A percentile compares a stretch with the other conserved stretches of the same genome.
phyloP scores from a whole-genome alignment of 2,888 invertebrate species.

The Thyatira batis region DNA sequence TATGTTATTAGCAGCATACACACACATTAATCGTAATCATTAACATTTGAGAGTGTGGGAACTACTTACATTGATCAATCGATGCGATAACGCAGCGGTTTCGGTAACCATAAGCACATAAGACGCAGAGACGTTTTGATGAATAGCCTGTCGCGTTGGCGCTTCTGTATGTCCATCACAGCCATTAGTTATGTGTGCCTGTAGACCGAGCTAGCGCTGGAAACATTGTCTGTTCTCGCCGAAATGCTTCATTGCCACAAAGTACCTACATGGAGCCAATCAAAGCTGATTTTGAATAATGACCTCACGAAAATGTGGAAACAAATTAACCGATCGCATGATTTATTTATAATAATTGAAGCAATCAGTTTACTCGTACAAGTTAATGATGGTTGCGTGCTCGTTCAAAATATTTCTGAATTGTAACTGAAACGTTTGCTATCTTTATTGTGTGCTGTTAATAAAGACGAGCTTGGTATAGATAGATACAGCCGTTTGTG shows the following conservation, averaged over 20 bases:
- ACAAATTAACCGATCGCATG: constrained; percentile 44
- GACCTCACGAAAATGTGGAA: constrained; percentile 27
- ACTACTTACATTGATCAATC: constrained; percentile 48
- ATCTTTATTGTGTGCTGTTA: constrained; percentile 1
- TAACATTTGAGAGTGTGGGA: constrained; percentile 16
- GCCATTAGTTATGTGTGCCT: constrained; percentile 19
- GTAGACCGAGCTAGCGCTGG: constrained; percentile 8
- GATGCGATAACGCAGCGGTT: constrained; percentile 44
- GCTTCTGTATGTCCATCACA: constrained; percentile 65
- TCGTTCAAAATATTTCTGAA: constrained; percentile 21
- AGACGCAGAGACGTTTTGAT: constrained; percentile 59
- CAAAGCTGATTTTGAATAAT: constrained; percentile 40
- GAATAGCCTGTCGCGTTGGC: constrained; percentile 57
- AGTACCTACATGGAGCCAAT: constrained; percentile 19
- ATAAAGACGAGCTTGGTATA: background rate
- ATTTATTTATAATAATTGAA: constrained; percentile 44
- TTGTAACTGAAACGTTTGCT: constrained; percentile 15
- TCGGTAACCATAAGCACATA: constrained; percentile 35
- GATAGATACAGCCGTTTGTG: background rate
- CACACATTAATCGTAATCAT: constrained; percentile 19
- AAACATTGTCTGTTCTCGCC: constrained; percentile 22
- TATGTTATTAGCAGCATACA: constrained; percentile 15
- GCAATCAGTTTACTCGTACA: constrained; percentile 46
- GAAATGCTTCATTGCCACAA: constrained; percentile 15
- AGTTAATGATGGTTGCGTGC: constrained; percentile 44